These are phyloP conservation scores for Barbus barbus DNA, from an alignment of 2,113 vertebrate species.

Conservation along the genomic window DNA sequence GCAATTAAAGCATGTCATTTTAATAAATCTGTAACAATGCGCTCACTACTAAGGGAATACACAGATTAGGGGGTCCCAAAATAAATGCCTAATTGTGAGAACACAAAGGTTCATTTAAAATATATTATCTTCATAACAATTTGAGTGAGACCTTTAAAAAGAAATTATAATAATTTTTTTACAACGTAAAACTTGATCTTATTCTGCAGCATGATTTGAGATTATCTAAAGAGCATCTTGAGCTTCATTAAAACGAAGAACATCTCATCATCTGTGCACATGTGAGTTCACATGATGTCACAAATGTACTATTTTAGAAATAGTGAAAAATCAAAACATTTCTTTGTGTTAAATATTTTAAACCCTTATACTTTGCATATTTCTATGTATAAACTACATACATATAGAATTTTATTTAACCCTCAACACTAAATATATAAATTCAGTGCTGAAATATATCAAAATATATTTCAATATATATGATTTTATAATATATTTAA, in stretches of 20 bases:
- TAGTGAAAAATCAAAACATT: not conserved
- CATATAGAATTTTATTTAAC: not conserved
- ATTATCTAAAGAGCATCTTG: not conserved
- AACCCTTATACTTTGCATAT: not conserved
- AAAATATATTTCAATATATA: not conserved
- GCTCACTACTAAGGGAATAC: not conserved
- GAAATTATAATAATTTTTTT: not conserved
- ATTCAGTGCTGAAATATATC: not conserved
- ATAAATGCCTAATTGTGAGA: not conserved
- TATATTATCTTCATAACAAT: not conserved
- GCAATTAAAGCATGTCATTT: not conserved
- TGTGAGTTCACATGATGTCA: not conserved
- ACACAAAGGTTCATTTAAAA: too few relatives aligned
- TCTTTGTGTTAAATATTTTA: not conserved
- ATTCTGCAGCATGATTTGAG: not conserved
- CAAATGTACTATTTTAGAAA: not conserved
- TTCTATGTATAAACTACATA: not conserved
- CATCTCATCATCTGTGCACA: not conserved
- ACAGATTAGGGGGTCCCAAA: not conserved
- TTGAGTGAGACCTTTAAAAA: not conserved
- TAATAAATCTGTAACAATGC: not conserved
- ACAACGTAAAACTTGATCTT: not conserved
- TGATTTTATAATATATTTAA: not conserved
- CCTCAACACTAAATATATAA: not conserved
- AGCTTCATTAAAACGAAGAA: not conserved